phyloP scores from a whole-genome alignment of 2,888 invertebrate genomes.

The Desoria tigrina region DNA sequence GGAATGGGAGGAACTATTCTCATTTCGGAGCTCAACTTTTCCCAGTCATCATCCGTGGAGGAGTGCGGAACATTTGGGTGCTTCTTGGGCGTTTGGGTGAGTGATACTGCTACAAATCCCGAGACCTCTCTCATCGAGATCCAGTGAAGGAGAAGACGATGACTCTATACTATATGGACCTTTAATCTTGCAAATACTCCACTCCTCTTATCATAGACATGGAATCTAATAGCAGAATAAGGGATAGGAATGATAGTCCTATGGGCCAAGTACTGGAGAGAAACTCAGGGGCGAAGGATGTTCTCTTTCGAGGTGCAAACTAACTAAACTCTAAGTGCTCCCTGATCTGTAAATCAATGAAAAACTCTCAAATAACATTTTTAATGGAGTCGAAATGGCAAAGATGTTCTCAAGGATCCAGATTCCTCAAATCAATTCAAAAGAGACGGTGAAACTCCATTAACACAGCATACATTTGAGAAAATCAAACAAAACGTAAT shows the following conservation, averaged over 20 bases:
- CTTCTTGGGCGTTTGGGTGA: too few species aligned
- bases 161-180: not conserved
- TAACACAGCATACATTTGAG: slow-evolving; percentile 54
- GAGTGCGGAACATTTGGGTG: too few species aligned
- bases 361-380: slow-evolving; percentile 54
- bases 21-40: slow-evolving; percentile 3
- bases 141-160: too few species aligned
- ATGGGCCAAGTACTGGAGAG: too few species aligned
- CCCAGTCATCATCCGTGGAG: not conserved
- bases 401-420: slow-evolving; percentile 48
- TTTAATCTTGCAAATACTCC: slow-evolving; percentile 4
- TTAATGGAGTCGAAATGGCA: slow-evolving; percentile 54
- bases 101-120: too few species aligned
- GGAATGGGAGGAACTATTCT: not conserved
- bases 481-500: slow-evolving; percentile 54
- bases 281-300: too few species aligned
- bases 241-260: too few species aligned
- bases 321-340: slow-evolving; percentile 42
- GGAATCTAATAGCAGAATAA: too few species aligned
- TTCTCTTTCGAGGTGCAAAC: slow-evolving; percentile 33
- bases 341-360: slow-evolving; percentile 54
- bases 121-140: too few species aligned
- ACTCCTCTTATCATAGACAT: not conserved
- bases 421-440: slow-evolving; percentile 53
- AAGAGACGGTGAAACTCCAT: slow-evolving; percentile 53